Base-by-base conservation (phyloP, 2,113 vertebrate genomes). In the Myodes glareolus region DNA sequence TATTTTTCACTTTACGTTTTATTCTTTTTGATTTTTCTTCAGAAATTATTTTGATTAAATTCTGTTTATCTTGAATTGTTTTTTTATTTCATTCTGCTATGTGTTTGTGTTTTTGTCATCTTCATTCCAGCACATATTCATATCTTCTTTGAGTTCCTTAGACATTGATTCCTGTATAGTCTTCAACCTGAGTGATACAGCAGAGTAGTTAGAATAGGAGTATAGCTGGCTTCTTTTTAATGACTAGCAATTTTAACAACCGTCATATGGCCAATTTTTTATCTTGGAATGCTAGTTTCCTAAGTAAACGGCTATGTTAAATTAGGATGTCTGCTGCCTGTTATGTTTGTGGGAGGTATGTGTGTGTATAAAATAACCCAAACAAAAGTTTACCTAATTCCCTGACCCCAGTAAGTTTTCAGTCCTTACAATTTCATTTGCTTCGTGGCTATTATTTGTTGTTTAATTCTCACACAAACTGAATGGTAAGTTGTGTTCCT, bases 241-340 rank as follows among this genome's bases (percentile, higher is more conserved):
- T 92, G 42, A 61, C 85, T 13, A 76, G 19, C 58, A 70, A 9
- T 31, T 52, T 67, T 88, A 84, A 84, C 76, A 90, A 3, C 50
- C 50, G 87, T 92, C 87, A 87, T 1, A 52, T 92, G 16, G 47
- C 39, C 55, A 11, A 21, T 45, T 82, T 86, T 95, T 92, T 58
- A 75, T 94, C 91, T 96, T 77, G 39, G 13, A 93, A 73, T 73
- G 36, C 85, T 42, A 94, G 65, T 92, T 93, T 91, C 70, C 67
- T 76, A 80, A 88, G 29, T 73, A 21, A 52, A 94, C 78, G 29
- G 17, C 65, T 92, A 4, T 58, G 61, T 90, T 92, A 88, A 88
- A 73, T 88, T 80, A 70, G 27, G 70, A 13, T 88, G 29, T 78
- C 27, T 86, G 85, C 65, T n/a, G 13, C 65, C 65, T 36, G 31